These are phyloP conservation scores for Calonectris borealis DNA, from an alignment of 2,113 vertebrate genomes.

Conservation along the genomic window DNA sequence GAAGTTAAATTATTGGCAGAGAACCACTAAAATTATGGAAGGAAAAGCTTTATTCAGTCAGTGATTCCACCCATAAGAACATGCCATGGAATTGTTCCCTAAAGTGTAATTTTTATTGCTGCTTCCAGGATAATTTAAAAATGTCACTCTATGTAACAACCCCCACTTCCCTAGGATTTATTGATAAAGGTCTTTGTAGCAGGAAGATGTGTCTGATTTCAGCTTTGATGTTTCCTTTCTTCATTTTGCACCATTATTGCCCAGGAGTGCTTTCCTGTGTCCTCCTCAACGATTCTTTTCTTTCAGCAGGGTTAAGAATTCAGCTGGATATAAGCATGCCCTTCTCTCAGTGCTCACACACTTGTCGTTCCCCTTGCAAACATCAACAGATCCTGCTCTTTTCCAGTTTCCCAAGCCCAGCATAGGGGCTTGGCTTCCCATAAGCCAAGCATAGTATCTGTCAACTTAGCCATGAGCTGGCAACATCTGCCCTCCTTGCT, in stretches of 20 bases:
- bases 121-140: neutral
- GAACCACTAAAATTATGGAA: neutral
- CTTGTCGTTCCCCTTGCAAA: neutral
- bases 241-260: neutral
- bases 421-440: neutral
- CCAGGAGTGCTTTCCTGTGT: neutral
- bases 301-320: neutral
- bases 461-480: neutral
- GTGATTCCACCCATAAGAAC: neutral
- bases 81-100: neutral
- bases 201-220: neutral
- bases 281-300: neutral
- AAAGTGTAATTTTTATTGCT: neutral
- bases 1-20: neutral
- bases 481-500: neutral
- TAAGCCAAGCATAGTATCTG: accelerated
- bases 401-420: too few relatives aligned
- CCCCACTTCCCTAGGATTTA: neutral
- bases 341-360: neutral
- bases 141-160: neutral
- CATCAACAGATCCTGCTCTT: neutral
- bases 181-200: neutral
- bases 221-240: neutral
- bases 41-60: neutral
- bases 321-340: neutral